Percentiles rank a stretch among this genome's conserved stretches.
Conservation (phyloP, 2,888 invertebrate species). For the Protophormia terraenovae region DNA sequence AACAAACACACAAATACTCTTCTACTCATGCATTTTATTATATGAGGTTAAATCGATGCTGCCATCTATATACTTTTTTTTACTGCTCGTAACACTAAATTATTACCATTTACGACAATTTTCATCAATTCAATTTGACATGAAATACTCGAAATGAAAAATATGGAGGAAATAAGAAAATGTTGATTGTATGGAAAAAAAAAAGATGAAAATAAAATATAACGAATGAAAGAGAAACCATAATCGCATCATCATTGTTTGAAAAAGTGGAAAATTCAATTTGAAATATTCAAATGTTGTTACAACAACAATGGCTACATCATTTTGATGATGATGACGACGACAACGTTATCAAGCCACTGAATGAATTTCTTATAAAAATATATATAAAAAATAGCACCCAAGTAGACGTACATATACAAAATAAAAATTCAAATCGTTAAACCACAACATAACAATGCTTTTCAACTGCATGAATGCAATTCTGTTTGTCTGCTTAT, state of each 20-base stretch:
- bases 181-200: constrained; percentile 1
- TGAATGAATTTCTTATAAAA: constrained; percentile 3
- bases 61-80: not conserved
- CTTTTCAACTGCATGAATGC: constrained; percentile 9
- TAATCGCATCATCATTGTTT: constrained; percentile 67
- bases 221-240: constrained; percentile 48
- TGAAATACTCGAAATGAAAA: constrained; percentile 51
- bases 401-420: constrained; percentile 14
- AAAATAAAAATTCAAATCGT: constrained; percentile 36
- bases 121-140: constrained; percentile 67
- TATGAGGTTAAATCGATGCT: constrained; percentile 6
- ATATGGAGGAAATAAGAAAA: constrained; percentile 33
- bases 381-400: not conserved
- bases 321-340: constrained; percentile 15
- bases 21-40: not conserved
- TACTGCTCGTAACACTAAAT: constrained; percentile 48
- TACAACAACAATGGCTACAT: constrained; percentile 27
- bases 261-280: constrained; percentile 65
- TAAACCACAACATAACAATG: constrained; percentile 52
- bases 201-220: constrained; percentile 31
- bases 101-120: constrained; percentile 64
- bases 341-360: not conserved
- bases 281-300: constrained; percentile 58
- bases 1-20: not conserved
- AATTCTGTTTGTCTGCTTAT: not conserved